phyloP scores from a whole-genome alignment of 2,113 vertebrate genomes.

The Azemiops feae region DNA sequence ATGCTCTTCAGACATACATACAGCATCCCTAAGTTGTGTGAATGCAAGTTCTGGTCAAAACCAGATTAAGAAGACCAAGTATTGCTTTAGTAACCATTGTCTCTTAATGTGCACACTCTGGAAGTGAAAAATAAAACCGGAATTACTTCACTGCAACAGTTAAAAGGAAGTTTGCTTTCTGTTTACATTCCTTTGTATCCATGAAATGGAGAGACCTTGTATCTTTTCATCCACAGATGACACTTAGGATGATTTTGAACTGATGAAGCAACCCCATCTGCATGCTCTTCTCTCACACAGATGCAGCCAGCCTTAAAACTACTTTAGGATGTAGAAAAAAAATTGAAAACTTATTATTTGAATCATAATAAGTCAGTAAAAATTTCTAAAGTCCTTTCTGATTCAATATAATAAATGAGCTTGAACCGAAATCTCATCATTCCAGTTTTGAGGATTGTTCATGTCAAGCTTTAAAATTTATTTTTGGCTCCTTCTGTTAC shows the following conservation, averaged over 20 bases:
- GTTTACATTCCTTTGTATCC: background rate
- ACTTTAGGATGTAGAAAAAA: background rate
- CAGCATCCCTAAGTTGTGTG: background rate
- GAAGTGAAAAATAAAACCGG: background rate
- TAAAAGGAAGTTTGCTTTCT: background rate
- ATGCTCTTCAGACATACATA: background rate
- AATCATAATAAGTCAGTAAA: constrained; percentile 21
- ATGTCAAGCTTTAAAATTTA: constrained; percentile 33
- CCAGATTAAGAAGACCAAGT: background rate
- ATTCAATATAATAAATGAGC: constrained; percentile 39
- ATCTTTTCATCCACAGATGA: background rate
- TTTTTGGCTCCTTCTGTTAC: constrained; percentile 1
- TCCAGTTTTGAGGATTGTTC: constrained; percentile 21
- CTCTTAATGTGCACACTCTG: background rate
- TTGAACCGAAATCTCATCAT: constrained; percentile 49
- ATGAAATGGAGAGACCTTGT: background rate
- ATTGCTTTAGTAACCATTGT: background rate
- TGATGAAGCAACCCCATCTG: background rate
- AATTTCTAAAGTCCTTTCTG: constrained; percentile 32
- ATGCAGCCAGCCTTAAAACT: background rate
- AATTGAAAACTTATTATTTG: constrained; percentile 3
- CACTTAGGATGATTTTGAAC: background rate
- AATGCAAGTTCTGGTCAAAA: background rate
- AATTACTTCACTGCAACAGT: background rate
- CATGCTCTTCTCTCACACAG: background rate